Conservation (phyloP, 2,113 vertebrate species). For the Mastomys coucha region DNA sequence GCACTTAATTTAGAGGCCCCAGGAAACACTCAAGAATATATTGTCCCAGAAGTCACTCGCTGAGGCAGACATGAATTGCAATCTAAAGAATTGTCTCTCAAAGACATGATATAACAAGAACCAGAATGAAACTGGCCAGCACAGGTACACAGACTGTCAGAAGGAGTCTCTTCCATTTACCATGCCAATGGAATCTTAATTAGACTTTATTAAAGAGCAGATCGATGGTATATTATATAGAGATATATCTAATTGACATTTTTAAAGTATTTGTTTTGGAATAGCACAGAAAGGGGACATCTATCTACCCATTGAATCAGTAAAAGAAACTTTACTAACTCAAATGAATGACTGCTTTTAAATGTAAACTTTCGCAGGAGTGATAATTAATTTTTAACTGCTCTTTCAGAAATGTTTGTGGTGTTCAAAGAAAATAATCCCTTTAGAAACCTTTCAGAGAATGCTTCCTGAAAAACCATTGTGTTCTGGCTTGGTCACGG, state of each 20-base stretch:
- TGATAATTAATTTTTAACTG: conserved; percentile 68
- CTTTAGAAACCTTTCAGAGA: conserved; percentile 47
- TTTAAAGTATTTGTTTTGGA: conserved; percentile 77
- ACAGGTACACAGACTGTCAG: conserved; percentile 29
- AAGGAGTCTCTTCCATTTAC: conserved; percentile 66
- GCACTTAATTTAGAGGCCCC: conserved; percentile 30
- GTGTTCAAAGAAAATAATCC: not conserved
- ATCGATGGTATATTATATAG: conserved; percentile 54
- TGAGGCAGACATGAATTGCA: conserved; percentile 46
- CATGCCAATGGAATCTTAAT: conserved; percentile 58
- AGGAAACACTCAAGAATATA: conserved; percentile 42
- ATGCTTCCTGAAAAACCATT: not conserved
- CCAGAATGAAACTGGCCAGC: conserved; percentile 27
- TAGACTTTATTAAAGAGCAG: conserved; percentile 55
- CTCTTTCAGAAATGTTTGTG: conserved; percentile 44
- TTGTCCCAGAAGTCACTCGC: conserved; percentile 39
- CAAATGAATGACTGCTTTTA: conserved; percentile 63
- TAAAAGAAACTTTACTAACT: conserved; percentile 66
- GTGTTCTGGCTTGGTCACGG: not conserved
- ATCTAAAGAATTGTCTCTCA: conserved; percentile 49
- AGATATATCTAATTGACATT: conserved; percentile 62
- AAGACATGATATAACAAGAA: conserved; percentile 70
- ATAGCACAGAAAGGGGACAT: conserved; percentile 23
- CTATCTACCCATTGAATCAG: conserved; percentile 52
- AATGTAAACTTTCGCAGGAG: conserved; percentile 48